A percentile compares a stretch with the other conserved stretches of the same genome.
phyloP scores from a whole-genome alignment of 2,888 invertebrate genomes.

The Torymus auratus region DNA sequence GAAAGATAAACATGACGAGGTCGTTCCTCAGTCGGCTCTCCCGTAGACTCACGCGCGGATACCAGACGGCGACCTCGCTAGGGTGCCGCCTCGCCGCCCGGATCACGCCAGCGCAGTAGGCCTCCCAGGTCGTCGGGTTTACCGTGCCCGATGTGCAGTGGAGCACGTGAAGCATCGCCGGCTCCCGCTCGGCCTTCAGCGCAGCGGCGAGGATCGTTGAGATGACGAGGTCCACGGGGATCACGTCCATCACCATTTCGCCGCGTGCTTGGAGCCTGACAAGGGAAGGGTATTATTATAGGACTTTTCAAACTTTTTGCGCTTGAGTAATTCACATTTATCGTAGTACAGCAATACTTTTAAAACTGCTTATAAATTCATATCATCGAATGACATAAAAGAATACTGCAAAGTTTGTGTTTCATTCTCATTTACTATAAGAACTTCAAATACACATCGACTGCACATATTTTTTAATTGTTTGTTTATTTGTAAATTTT shows the following conservation, averaged over 20 bases:
- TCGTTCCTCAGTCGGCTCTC: conserved; percentile 75
- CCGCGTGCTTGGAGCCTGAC: conserved; percentile 61
- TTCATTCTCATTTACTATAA: no score
- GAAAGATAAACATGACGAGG: conserved; percentile 63
- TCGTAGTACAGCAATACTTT: no score
- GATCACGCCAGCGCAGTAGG: conserved; percentile 77
- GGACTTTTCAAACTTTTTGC: no score
- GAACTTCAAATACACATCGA: no score
- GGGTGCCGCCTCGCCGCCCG: conserved; percentile 77
- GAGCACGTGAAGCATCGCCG: conserved; percentile 76
- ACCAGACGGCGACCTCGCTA: conserved; percentile 77
- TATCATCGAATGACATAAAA: no score
- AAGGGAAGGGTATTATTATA: no score
- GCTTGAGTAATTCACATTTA: no score
- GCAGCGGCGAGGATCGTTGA: conserved; percentile 64
- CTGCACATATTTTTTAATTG: no score
- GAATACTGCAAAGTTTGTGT: no score
- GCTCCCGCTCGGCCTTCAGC: conserved; percentile 58
- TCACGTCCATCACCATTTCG: conserved; percentile 60
- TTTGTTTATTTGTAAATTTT: no score
- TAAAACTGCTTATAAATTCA: no score
- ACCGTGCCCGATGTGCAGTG: conserved; percentile 81
- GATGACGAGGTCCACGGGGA: conserved; percentile 65
- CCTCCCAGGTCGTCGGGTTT: conserved; percentile 80
- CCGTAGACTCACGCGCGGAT: conserved; percentile 73